phyloP scores from a whole-genome alignment of 2,888 invertebrate genomes.

The Pyrochroa serraticornis region DNA sequence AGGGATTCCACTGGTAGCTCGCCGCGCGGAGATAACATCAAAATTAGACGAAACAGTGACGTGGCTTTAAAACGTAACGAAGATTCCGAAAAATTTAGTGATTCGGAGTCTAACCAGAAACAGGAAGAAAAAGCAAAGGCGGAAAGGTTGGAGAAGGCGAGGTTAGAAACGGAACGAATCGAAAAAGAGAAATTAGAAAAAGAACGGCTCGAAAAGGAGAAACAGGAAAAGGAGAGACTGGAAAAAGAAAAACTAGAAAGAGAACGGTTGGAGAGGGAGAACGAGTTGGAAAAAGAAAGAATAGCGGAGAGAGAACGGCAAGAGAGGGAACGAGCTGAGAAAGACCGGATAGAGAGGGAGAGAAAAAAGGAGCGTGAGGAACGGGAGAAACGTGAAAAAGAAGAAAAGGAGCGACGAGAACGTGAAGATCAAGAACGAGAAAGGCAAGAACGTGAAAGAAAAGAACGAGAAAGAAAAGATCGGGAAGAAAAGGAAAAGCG shows the following conservation, averaged over 20 bases:
- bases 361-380: conserved; percentile 34
- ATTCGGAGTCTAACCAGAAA: conserved; percentile 53
- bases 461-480: conserved; percentile 41
- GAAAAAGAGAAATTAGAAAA: conserved; percentile 49
- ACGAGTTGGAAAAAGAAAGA: conserved; percentile 48
- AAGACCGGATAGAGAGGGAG: conserved; percentile 51
- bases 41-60: conserved; percentile 51
- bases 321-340: conserved; percentile 45
- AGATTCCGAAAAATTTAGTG: conserved; percentile 47
- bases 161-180: conserved; percentile 55
- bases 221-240: conserved; percentile 51
- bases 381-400: conserved; percentile 40
- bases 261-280: conserved; percentile 53
- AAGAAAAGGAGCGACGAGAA: conserved; percentile 53
- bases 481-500: conserved; percentile 49
- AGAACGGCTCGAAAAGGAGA: conserved; percentile 53
- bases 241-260: conserved; percentile 55
- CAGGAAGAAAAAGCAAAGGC: conserved; percentile 52
- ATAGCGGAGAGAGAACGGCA: conserved; percentile 36
- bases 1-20: conserved; percentile 38
- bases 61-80: conserved; percentile 46
- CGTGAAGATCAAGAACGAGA: conserved; percentile 29
- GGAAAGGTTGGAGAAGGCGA: conserved; percentile 55
- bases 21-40: conserved; percentile 42
- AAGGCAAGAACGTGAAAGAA: conserved; percentile 28